phyloP scores from a whole-genome alignment of 2,113 vertebrate genomes.

The Todiramphus chloris region DNA sequence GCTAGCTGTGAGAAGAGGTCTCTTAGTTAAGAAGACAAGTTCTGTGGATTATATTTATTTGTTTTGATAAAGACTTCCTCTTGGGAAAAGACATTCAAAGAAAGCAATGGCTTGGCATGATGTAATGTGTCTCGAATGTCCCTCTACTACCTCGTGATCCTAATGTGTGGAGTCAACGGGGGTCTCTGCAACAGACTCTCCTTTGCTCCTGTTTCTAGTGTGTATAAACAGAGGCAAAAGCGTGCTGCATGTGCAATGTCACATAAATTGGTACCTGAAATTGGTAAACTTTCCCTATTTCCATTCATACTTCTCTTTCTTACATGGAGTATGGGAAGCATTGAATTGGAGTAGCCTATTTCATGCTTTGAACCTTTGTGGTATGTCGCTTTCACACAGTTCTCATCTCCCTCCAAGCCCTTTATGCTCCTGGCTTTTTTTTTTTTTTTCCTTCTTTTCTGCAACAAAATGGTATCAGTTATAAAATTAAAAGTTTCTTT shows the following conservation, averaged over 20 bases:
- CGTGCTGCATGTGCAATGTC: not conserved
- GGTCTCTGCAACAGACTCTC: not conserved
- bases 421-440: not conserved
- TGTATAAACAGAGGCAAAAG: not conserved
- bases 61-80: not conserved
- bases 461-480: not conserved
- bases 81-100: not conserved
- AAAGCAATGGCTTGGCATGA: not conserved
- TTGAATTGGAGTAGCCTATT: not conserved
- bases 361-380: not conserved
- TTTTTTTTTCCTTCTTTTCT: too few relatives aligned
- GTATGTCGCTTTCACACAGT: not conserved
- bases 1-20: not conserved
- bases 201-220: not conserved
- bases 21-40: not conserved
- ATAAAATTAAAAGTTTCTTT: not conserved
- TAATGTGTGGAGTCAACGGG: rapidly evolving
- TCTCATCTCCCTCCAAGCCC: not conserved
- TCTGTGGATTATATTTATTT: not conserved
- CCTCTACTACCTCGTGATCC: not conserved
- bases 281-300: not conserved
- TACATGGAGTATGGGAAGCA: not conserved
- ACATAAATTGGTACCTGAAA: not conserved
- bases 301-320: not conserved
- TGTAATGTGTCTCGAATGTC: not conserved